Evolutionary conservation across 2,888 invertebrate genomes (phyloP).

Genomic region (Parnassius mnemosyne): DNA sequence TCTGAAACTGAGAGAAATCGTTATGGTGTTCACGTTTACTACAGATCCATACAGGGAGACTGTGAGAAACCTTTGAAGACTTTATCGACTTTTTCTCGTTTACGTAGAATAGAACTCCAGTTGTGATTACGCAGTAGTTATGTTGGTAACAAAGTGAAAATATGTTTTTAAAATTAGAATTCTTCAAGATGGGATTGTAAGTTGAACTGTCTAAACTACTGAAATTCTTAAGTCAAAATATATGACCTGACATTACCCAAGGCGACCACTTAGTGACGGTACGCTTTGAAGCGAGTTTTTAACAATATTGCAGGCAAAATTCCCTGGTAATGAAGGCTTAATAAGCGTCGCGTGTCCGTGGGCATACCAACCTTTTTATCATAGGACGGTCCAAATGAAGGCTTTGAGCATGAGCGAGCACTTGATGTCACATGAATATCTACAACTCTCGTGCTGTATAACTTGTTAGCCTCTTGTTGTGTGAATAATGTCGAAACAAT

Average conservation of each 20-base stretch:
- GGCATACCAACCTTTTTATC: slow-evolving; percentile 20
- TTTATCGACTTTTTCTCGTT: slow-evolving; percentile 13
- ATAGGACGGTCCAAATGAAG: slow-evolving; percentile 23
- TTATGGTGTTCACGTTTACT: slow-evolving; percentile 2
- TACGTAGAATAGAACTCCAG: neutral
- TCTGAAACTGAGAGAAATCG: slow-evolving; percentile 11
- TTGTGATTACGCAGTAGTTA: neutral
- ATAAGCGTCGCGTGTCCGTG: slow-evolving; percentile 27
- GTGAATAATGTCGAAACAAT: neutral
- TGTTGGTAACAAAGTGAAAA: neutral
- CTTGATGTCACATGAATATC: slow-evolving; percentile 14
- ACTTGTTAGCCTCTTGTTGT: slow-evolving; percentile 15
- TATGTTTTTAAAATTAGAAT: neutral
- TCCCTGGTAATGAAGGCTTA: slow-evolving; percentile 26
- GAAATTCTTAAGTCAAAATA: slow-evolving; percentile 22
- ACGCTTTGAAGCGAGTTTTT: slow-evolving; percentile 24
- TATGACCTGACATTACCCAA: slow-evolving; percentile 20
- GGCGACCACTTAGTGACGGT: slow-evolving; percentile 24
- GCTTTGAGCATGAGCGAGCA: slow-evolving; percentile 23
- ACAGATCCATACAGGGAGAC: slow-evolving; percentile 12
- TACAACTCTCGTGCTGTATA: slow-evolving; percentile 3
- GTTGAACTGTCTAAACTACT: slow-evolving; percentile 14
- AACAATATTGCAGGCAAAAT: slow-evolving; percentile 25
- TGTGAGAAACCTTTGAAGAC: slow-evolving; percentile 9
- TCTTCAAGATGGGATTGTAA: neutral